Conservation (phyloP, 2,113 vertebrate genomes). For the Azemiops feae region DNA sequence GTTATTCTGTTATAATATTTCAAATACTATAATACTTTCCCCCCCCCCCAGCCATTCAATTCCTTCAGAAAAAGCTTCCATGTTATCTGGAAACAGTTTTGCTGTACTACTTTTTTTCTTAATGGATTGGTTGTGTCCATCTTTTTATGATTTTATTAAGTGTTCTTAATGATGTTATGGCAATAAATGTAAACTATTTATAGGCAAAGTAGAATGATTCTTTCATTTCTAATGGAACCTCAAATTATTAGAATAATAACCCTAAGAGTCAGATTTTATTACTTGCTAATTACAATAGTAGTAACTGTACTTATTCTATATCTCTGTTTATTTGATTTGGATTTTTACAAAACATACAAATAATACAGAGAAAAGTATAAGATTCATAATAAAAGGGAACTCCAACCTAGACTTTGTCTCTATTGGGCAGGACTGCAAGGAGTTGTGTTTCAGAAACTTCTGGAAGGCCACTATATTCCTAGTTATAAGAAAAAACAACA, state of each 20-base stretch:
- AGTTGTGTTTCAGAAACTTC: background rate
- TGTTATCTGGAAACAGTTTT: background rate
- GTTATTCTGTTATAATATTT: background rate
- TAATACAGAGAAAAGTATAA: background rate
- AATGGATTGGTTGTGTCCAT: background rate
- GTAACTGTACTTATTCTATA: background rate
- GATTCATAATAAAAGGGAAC: background rate
- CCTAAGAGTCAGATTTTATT: background rate
- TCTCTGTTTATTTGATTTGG: background rate
- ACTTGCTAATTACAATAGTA: background rate
- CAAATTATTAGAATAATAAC: background rate
- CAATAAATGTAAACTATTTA: background rate
- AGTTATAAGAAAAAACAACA: background rate
- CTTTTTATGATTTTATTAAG: background rate
- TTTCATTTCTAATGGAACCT: background rate
- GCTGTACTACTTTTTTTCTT: background rate
- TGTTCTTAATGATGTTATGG: background rate
- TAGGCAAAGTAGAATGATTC: background rate
- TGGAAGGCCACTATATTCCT: background rate
- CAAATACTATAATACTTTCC: background rate
- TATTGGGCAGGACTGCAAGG: background rate
- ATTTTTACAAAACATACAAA: background rate
- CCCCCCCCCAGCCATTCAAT: background rate
- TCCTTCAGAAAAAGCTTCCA: background rate
- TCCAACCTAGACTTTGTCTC: background rate